Percentiles rank a stretch among this genome's conserved stretches.
These are phyloP conservation scores for Globodera ellingtonae DNA, from an alignment of 1,140 invertebrate species.

Conservation along the genomic window DNA sequence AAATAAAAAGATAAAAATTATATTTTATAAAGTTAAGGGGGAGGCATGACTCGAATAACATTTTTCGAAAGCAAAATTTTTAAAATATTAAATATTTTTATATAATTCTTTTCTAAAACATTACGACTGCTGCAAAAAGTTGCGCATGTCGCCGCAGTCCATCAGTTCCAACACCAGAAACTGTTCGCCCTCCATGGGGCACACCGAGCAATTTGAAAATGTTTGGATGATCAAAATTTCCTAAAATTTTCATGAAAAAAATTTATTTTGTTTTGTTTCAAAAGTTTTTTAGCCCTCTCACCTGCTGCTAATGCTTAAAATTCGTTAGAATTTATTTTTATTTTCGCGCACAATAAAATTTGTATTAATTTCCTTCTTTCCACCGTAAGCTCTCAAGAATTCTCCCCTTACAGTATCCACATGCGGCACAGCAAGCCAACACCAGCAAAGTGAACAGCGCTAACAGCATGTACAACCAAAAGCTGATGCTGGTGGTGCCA, in stretches of 20 bases:
- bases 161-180: conserved; percentile 94
- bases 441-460: conserved; percentile 1
- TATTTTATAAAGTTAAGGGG: no score
- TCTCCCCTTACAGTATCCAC: conserved; percentile 3
- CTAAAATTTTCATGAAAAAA: conserved; percentile 53
- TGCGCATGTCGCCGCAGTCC: conserved; percentile 90
- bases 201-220: conserved; percentile 88
- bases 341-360: no score
- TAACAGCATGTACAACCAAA: conserved; percentile 8
- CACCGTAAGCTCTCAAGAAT: no score
- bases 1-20: no score
- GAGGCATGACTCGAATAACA: no score
- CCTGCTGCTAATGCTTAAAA: no score
- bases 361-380: no score
- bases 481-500: conserved; percentile 6
- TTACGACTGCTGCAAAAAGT: conserved; percentile 75
- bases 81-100: no score
- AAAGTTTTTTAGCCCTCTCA: not conserved
- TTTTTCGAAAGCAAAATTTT: no score
- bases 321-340: no score
- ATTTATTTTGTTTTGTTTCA: conserved; percentile 7
- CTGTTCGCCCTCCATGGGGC: conserved; percentile 81
- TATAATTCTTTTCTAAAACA: conserved; percentile 64
- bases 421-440: not conserved
- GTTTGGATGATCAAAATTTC: conserved; percentile 92